Base-by-base conservation (phyloP, 2,888 invertebrate species). In the Arctia plantaginis region DNA sequence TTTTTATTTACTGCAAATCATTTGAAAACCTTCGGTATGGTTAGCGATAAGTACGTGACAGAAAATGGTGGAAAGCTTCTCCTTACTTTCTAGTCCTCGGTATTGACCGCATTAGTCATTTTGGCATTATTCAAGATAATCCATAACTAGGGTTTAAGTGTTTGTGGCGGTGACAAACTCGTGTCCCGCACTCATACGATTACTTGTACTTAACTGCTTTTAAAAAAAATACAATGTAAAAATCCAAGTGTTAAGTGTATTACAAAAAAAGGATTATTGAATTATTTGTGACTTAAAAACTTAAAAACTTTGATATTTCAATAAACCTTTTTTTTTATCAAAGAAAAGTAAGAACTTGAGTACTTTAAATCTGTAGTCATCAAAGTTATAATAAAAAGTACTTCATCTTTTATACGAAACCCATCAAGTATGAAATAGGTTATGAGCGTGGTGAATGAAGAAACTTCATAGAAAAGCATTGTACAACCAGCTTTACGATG, bases 341-440 rank as follows among this genome's bases (percentile, higher is more conserved):
- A 18, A 30, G 30, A 62, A 68, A 35, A 47, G 62, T 71, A 67
- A 39, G 67, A 73, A 70, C 59, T 66, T 68, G 67, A 68, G 66
- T 74, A 55, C 55, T 18, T 71, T 47, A 73, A 78, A 74, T 75
- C 75, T 66, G 73, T 33, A 71, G 33, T 71, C 62, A 71, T 82
- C 69, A 73, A 80, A 80, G 75, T 41, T 59, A 12, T 76, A 72
- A 68, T 82, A 80, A 84, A 84, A 83, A 82, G 27, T 73, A 71
- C 65, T 23, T 59, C 39, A 15, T 23, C 72, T 80, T 78, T 82
- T 84, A 76, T 76, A 71, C 39, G 69, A 35, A 77, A 41, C 35
- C 83, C 30, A 70, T 82, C 80, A 80, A 84, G 75, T 83, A 81
- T 79, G 72, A 79, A 84, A 66, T 70, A 72, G 39, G 64, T 72